A percentile compares a stretch with the other conserved stretches of the same genome.
These are phyloP conservation scores for Tyto alba DNA, from an alignment of 2,113 vertebrate genomes.

Conservation along the genomic window DNA sequence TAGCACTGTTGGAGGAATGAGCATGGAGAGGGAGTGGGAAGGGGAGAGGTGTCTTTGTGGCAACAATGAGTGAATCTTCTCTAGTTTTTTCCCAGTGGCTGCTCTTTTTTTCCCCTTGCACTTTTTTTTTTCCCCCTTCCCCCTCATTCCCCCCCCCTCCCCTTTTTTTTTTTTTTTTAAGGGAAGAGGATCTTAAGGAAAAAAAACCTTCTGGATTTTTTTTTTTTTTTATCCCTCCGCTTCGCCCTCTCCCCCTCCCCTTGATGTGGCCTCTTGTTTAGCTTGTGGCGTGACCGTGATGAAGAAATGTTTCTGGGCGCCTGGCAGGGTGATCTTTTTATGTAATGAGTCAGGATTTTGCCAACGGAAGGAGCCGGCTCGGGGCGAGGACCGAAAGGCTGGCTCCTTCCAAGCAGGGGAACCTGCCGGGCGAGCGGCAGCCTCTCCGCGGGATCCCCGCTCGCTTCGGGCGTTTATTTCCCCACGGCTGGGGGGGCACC, in stretches of 20 bases:
- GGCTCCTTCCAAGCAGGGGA: background rate
- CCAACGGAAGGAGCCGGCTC: conserved; percentile 53
- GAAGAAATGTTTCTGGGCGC: conserved; percentile 71
- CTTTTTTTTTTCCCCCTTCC: background rate
- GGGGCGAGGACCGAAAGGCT: conserved; percentile 12
- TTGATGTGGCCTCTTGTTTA: conserved; percentile 65
- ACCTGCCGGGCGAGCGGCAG: background rate
- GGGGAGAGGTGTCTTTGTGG: conserved; percentile 68
- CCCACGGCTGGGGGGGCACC: background rate
- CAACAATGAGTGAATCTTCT: conserved; percentile 49
- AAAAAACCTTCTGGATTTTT: background rate
- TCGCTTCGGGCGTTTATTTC: background rate
- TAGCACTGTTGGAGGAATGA: conserved; percentile 24
- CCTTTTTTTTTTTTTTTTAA: background rate
- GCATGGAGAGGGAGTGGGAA: conserved; percentile 36
- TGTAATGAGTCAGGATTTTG: conserved; percentile 75
- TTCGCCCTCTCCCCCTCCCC: conserved; percentile 15
- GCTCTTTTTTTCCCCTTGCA: background rate
- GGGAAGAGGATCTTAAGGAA: background rate
- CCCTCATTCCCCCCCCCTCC: too few relatives aligned
- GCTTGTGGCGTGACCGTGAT: conserved; percentile 68
- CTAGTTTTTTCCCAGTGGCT: background rate
- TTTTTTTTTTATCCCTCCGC: background rate
- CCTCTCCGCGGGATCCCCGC: background rate
- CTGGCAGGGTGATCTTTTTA: conserved; percentile 68